Percentiles rank a stretch among this genome's conserved stretches.
Evolutionary conservation across 1,140 invertebrate species (phyloP).

Genomic region (Mercenaria mercenaria): DNA sequence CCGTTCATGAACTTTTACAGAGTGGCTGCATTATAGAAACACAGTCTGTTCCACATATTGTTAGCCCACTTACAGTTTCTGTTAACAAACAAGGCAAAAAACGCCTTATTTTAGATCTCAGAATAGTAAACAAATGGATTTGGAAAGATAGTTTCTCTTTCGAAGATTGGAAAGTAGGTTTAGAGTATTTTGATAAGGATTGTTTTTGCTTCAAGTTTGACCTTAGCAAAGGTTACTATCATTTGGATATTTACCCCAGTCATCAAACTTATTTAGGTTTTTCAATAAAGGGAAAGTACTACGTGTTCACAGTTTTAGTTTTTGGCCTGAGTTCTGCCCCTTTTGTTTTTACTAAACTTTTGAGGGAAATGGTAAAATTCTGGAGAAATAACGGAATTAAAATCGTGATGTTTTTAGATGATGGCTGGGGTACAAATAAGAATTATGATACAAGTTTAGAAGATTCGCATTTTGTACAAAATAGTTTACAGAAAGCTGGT

Average conservation of each 20-base stretch:
- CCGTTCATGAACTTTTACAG: neutral
- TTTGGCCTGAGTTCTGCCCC: neutral
- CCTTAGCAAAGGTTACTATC: neutral
- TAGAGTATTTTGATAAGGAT: neutral
- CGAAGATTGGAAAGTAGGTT: neutral
- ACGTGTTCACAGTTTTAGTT: neutral
- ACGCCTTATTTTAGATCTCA: neutral
- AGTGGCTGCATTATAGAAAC: neutral
- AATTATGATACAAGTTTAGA: no score
- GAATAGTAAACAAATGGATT: neutral
- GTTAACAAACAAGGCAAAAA: conserved; percentile 30
- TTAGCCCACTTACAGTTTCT: neutral
- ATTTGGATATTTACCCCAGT: neutral
- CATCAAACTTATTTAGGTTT: no score
- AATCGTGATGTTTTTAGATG: neutral
- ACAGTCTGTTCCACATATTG: neutral
- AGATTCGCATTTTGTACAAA: no score
- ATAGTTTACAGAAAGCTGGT: no score
- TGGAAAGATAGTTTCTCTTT: neutral
- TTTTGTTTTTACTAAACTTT: neutral
- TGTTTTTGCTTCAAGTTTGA: neutral
- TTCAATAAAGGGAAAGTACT: neutral
- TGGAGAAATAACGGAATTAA: neutral
- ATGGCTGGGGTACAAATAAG: neutral
- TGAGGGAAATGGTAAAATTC: neutral